Base-by-base conservation (phyloP, 2,113 vertebrate genomes). In the Cairina moschata region DNA sequence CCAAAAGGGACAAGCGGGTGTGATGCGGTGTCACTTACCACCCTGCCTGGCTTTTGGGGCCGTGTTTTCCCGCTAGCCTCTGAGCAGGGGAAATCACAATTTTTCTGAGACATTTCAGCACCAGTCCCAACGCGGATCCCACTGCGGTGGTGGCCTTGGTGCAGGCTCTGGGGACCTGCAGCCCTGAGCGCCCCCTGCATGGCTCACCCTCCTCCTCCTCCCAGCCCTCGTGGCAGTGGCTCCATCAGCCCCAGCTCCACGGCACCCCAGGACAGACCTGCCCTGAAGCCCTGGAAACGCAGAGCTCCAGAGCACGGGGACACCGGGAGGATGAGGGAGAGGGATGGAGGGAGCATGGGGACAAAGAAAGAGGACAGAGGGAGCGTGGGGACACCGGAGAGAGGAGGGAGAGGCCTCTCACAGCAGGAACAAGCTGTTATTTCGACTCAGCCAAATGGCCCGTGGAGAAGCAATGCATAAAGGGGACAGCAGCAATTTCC, bases 121-220 rank as follows among this genome's bases (percentile, higher is more conserved):
- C 34, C 40, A 20, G 6, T 6, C 29, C 14, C 71, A 8, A 5
- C 1, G 20, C n/a, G 22, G 78, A 17, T 1, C 1, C 11, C 0
- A 1, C n/a, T 16, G 66, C 38, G 8, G 4, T 11, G 44, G 1
- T 13, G 44, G 1, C 16, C 66, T 56, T 3, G 3, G 48, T 1
- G 31, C 34, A 6, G 26, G 50, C 23, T 52, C 23, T 52, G 50
- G 50, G 50, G 50, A 52, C 50, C 50, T 52, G 50, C 23, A 52
- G 56, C 17, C 17, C 56, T 32, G 28, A 20, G 56, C 13, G 56
- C 56, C 32, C 56, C 31, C 17, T 58, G 31, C 6, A 17, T n/a
- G 31, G 31, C 26, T 13, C 83, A 79, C 73, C 31, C 67, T 15
- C 59, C 10, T 4, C 59, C 10, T 4, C 32, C 63, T 34, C 34